These are phyloP conservation scores for Mesocricetus auratus DNA, from an alignment of 2,113 vertebrate genomes.

Conservation along the genomic window DNA sequence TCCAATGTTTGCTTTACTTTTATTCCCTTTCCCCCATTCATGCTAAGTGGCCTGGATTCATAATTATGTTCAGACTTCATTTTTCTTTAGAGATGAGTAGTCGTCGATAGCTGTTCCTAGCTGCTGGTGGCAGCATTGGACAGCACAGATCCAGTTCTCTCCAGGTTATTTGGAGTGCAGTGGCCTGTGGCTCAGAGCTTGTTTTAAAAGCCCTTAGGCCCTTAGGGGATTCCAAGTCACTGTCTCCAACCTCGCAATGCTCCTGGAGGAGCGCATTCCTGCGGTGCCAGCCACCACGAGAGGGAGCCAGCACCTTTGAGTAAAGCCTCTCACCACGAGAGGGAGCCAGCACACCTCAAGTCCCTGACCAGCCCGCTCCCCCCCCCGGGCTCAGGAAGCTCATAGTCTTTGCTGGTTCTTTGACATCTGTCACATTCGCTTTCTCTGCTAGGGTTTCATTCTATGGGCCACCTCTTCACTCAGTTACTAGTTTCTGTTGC, in stretches of 20 bases:
- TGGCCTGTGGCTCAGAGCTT: not conserved
- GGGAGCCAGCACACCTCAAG: constrained; percentile 53
- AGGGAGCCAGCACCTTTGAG: constrained; percentile 66
- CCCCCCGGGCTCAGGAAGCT: not conserved
- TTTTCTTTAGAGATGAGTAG: not conserved
- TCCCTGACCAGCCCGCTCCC: not conserved
- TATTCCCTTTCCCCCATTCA: not conserved
- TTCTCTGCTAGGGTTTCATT: not conserved
- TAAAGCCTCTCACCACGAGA: constrained; percentile 61
- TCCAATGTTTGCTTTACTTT: not conserved
- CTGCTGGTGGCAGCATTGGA: not conserved
- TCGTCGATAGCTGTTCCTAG: not conserved
- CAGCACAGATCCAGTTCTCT: not conserved
- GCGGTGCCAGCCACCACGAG: constrained; percentile 48
- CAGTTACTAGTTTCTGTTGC: not conserved
- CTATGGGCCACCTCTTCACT: too few relatives aligned
- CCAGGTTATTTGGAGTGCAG: not conserved
- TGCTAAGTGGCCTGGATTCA: not conserved
- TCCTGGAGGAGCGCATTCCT: not conserved
- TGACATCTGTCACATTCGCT: rapidly evolving
- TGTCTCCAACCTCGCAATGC: rapidly evolving
- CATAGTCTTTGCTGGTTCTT: not conserved
- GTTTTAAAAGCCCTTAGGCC: not conserved
- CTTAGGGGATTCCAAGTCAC: not conserved
- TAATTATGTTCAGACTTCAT: not conserved